These are phyloP conservation scores for Orius laevigatus DNA, from an alignment of 1,140 invertebrate genomes.

Conservation along the genomic window DNA sequence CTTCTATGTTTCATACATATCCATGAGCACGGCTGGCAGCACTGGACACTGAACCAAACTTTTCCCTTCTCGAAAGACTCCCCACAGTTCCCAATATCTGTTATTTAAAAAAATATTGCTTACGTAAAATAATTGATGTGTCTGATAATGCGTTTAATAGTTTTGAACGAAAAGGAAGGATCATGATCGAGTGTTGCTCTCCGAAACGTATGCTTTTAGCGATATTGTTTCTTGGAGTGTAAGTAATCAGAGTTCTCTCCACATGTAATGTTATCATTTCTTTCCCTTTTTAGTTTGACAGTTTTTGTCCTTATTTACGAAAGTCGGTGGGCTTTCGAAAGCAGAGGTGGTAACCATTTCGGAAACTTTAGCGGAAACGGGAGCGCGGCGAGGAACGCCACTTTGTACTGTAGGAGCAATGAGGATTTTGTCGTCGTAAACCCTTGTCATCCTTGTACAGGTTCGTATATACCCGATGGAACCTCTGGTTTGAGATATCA, in stretches of 20 bases:
- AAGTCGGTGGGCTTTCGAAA: conserved; percentile 47
- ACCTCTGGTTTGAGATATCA: conserved; percentile 8
- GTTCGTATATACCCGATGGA: conserved; percentile 25
- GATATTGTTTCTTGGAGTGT: conserved; percentile 23
- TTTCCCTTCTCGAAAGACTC: too few relatives aligned
- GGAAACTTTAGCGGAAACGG: conserved; percentile 40
- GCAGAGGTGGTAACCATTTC: conserved; percentile 30
- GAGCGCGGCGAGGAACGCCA: conserved; percentile 43
- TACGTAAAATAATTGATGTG: background rate
- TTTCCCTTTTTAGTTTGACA: conserved; percentile 43
- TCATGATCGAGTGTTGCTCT: conserved; percentile 23
- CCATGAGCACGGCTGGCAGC: too few relatives aligned
- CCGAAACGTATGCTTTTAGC: conserved; percentile 21
- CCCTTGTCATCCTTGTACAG: conserved; percentile 63
- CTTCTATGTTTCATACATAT: too few relatives aligned
- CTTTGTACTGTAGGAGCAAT: conserved; percentile 38
- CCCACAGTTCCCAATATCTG: too few relatives aligned
- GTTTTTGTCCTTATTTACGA: conserved; percentile 60
- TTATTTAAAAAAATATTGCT: too few relatives aligned
- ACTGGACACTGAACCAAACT: too few relatives aligned
- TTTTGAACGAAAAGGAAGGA: background rate
- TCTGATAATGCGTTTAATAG: background rate
- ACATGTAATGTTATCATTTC: conserved; percentile 2
- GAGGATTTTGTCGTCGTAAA: conserved; percentile 50
- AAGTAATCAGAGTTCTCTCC: conserved; percentile 13